Evolutionary conservation across 1,140 invertebrate genomes (phyloP).

Genomic region (Asobara japonica): DNA sequence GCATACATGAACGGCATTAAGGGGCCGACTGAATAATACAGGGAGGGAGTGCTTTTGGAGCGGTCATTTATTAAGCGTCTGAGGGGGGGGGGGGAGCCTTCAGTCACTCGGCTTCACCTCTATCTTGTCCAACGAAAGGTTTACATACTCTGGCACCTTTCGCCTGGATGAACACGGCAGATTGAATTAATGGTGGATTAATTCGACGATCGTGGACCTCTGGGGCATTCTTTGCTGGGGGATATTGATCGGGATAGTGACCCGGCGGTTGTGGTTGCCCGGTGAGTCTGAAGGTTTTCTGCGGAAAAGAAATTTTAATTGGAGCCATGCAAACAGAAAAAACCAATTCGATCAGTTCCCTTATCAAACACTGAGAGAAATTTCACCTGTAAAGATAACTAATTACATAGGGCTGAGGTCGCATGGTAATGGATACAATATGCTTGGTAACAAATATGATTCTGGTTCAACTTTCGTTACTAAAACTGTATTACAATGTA

Average conservation of each 20-base stretch:
- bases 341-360: no score
- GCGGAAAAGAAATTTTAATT: no score
- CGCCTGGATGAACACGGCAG: conserved; percentile 46
- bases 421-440: no score
- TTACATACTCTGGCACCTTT: conserved; percentile 61
- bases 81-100: conserved; percentile 25
- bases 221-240: background rate
- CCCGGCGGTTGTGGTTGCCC: background rate
- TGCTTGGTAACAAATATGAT: no score
- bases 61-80: conserved; percentile 63
- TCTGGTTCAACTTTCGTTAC: no score
- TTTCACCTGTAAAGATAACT: no score
- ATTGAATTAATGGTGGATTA: conserved; percentile 66
- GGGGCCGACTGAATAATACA: conserved; percentile 18
- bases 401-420: no score
- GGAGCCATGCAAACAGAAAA: no score
- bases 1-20: conserved; percentile 65
- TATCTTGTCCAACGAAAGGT: conserved; percentile 64
- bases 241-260: background rate
- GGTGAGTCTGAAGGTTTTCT: no score
- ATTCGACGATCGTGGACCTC: conserved; percentile 56
- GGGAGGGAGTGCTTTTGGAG: conserved; percentile 26
- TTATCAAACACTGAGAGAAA: no score
- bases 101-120: conserved; percentile 50
- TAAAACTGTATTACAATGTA: no score